A percentile compares a stretch with the other conserved stretches of the same genome.
These are phyloP conservation scores for Lasius platythorax DNA, from an alignment of 2,888 invertebrate species.

Conservation along the genomic window DNA sequence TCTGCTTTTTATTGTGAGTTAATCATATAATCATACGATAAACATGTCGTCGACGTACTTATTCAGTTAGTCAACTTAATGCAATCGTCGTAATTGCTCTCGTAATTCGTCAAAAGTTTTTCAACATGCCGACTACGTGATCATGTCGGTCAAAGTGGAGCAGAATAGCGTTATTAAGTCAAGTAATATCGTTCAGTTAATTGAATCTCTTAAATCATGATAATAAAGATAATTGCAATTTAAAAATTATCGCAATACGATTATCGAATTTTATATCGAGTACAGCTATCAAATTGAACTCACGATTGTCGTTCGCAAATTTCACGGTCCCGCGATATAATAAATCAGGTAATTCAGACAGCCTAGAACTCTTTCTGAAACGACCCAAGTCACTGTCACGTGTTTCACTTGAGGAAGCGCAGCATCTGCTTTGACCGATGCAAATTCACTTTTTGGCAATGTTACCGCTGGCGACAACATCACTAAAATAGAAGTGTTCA, in stretches of 20 bases:
- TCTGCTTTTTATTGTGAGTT: constrained; percentile 3
- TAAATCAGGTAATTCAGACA: not conserved
- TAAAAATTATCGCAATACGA: not conserved
- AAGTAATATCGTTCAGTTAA: not conserved
- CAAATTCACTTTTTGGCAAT: constrained; percentile 56
- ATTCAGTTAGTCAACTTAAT: constrained; percentile 17
- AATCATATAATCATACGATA: constrained; percentile 1
- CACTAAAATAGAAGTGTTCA: constrained; percentile 50
- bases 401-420: constrained; percentile 44
- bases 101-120: not conserved
- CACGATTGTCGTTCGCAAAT: not conserved
- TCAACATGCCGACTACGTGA: not conserved
- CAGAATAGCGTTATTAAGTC: not conserved
- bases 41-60: constrained; percentile 15
- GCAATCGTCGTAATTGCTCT: constrained; percentile 27
- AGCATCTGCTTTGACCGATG: constrained; percentile 36
- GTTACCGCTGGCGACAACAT: constrained; percentile 29
- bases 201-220: not conserved
- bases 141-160: not conserved
- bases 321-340: not conserved
- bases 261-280: not conserved
- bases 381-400: constrained; percentile 8
- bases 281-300: not conserved
- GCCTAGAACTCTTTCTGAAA: not conserved
- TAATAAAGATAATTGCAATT: not conserved